Conservation (phyloP, 2,888 invertebrate genomes). For the Ypsolopha scabrella region DNA sequence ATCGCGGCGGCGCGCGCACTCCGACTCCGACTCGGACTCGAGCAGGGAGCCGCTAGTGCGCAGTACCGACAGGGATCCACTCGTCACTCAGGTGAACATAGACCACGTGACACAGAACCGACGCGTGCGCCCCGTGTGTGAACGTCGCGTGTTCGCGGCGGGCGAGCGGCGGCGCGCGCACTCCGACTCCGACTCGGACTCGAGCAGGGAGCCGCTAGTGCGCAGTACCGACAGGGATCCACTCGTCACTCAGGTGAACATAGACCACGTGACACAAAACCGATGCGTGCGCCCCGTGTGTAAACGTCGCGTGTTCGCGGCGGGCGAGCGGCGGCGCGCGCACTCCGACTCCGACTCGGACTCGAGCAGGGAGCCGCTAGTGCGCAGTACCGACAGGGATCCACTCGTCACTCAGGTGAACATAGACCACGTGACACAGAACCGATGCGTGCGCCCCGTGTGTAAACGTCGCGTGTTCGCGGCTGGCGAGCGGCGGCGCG, state of each 20-base stretch:
- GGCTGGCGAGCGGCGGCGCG: slow-evolving; percentile 71
- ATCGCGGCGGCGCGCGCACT: slow-evolving; percentile 70
- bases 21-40: slow-evolving; percentile 26
- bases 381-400: too few species aligned
- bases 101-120: slow-evolving; percentile 94
- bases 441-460: slow-evolving; percentile 83
- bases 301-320: slow-evolving; percentile 94
- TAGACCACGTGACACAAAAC: slow-evolving; percentile 91
- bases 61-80: too few species aligned
- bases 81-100: neutral
- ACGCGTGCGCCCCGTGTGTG: slow-evolving; percentile 97
- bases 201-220: slow-evolving; percentile 11
- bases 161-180: slow-evolving; percentile 65
- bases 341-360: slow-evolving; percentile 24
- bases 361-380: slow-evolving; percentile 15
- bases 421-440: slow-evolving; percentile 88
- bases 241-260: neutral
- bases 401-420: neutral
- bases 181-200: slow-evolving; percentile 25
- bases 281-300: slow-evolving; percentile 97
- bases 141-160: slow-evolving; percentile 91
- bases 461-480: slow-evolving; percentile 95
- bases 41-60: slow-evolving; percentile 7
- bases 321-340: slow-evolving; percentile 69
- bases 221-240: too few species aligned